Percentiles rank a stretch among this genome's conserved stretches.
Evolutionary conservation across 1,140 invertebrate genomes (phyloP).

Genomic region (Steinernema khuongi): DNA sequence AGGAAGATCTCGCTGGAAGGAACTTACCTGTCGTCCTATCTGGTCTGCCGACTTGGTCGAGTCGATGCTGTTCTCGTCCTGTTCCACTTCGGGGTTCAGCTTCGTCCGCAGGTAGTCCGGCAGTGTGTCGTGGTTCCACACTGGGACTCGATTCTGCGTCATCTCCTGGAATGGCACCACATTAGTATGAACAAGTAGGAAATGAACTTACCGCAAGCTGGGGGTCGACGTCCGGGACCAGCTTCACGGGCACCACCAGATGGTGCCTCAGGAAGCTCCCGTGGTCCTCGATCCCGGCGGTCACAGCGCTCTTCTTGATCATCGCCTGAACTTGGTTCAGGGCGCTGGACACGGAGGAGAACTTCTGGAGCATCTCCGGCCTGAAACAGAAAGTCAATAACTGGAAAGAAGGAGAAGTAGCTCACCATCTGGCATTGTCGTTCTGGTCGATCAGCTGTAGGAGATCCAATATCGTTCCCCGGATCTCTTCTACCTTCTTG

Average conservation of each 20-base stretch:
- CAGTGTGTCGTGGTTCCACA: constrained; percentile 2
- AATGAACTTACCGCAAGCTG: background rate
- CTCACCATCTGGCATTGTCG: background rate
- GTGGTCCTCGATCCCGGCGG: background rate
- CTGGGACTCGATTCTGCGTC: background rate
- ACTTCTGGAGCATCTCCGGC: background rate
- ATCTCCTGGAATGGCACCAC: background rate
- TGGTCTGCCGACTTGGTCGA: background rate
- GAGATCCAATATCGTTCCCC: background rate
- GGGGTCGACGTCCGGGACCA: background rate
- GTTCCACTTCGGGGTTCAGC: background rate
- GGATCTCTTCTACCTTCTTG: background rate
- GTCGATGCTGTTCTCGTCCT: background rate
- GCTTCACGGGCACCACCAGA: background rate
- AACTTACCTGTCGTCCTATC: background rate
- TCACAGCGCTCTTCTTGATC: background rate
- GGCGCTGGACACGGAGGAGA: background rate
- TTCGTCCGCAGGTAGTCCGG: background rate
- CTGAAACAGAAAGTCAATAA: background rate
- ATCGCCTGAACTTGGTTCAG: background rate
- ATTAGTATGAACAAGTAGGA: background rate
- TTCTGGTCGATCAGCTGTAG: background rate
- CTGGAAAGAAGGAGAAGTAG: background rate
- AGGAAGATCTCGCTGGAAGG: background rate
- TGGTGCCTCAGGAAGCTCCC: background rate